Percentiles rank a stretch among this genome's conserved stretches.
phyloP scores from a whole-genome alignment of 2,888 invertebrate genomes.

The Calameuta filiformis region DNA sequence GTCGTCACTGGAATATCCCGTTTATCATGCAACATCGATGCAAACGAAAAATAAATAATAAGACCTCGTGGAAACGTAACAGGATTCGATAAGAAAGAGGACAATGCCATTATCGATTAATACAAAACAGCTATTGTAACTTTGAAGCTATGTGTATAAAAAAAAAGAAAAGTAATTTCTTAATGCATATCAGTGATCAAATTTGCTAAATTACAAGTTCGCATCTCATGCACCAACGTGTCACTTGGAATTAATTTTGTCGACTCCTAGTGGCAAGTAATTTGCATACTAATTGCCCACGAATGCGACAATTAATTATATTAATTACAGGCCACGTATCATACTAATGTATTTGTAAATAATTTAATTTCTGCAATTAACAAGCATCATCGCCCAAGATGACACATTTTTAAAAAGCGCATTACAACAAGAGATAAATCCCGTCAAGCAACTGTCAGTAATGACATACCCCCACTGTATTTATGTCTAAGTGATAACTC shows the following conservation, averaged over 20 bases:
- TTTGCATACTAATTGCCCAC: neutral
- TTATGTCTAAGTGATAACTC: neutral
- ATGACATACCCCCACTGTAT: neutral
- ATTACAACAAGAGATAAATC: neutral
- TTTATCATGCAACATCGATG: slow-evolving; percentile 62
- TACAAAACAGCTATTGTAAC: neutral
- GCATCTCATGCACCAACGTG: neutral
- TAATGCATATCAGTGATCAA: neutral
- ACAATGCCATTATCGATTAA: neutral
- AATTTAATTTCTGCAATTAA: neutral
- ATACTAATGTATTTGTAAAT: neutral
- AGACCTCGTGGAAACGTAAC: neutral
- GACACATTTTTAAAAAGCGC: neutral
- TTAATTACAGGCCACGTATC: neutral
- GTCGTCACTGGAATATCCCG: slow-evolving; percentile 61
- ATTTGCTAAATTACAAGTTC: neutral
- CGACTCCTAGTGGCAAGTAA: neutral
- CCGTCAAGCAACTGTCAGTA: neutral
- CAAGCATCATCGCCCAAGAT: neutral
- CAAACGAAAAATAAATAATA: slow-evolving; percentile 49
- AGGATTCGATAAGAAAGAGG: neutral
- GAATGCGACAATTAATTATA: neutral
- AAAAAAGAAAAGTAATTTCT: neutral
- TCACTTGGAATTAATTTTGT: neutral
- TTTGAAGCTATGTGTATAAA: neutral